Percentiles rank a stretch among this genome's conserved stretches.
phyloP scores from a whole-genome alignment of 2,888 invertebrate genomes.

The Nebria salina region DNA sequence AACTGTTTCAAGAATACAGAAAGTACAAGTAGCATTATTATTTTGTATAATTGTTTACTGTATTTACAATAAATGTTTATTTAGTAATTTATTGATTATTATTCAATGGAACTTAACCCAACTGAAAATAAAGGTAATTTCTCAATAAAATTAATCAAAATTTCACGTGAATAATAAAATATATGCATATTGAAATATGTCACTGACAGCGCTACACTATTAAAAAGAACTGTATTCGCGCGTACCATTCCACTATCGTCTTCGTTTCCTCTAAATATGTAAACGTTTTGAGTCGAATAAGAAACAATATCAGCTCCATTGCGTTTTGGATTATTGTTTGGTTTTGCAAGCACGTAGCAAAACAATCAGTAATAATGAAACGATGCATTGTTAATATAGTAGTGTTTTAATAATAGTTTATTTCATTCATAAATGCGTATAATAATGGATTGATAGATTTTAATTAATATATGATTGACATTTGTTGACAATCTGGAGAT shows the following conservation, averaged over 20 bases:
- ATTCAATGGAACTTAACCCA: conserved; percentile 31
- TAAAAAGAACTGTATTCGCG: background rate
- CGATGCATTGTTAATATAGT: background rate
- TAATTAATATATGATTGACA: background rate
- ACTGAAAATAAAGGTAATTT: conserved; percentile 29
- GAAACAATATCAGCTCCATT: background rate
- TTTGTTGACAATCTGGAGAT: background rate
- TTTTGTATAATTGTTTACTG: conserved; percentile 32
- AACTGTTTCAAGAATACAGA: conserved; percentile 36
- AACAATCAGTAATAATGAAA: background rate
- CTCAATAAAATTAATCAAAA: conserved; percentile 11
- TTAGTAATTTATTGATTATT: conserved; percentile 19
- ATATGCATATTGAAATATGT: conserved; percentile 4
- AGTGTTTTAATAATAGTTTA: background rate
- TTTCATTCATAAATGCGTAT: background rate
- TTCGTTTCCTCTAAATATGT: too few relatives aligned
- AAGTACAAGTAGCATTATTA: conserved; percentile 25
- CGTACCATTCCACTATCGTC: too few relatives aligned
- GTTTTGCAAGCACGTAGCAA: background rate
- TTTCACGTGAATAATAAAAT: conserved; percentile 23
- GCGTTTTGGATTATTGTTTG: background rate
- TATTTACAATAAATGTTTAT: conserved; percentile 37
- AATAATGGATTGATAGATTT: background rate
- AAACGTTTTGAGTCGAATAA: too few relatives aligned
- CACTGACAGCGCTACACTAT: background rate